Evolutionary conservation across 2,113 vertebrate genomes (phyloP).

Genomic region (Paradoxurus hermaphroditus): DNA sequence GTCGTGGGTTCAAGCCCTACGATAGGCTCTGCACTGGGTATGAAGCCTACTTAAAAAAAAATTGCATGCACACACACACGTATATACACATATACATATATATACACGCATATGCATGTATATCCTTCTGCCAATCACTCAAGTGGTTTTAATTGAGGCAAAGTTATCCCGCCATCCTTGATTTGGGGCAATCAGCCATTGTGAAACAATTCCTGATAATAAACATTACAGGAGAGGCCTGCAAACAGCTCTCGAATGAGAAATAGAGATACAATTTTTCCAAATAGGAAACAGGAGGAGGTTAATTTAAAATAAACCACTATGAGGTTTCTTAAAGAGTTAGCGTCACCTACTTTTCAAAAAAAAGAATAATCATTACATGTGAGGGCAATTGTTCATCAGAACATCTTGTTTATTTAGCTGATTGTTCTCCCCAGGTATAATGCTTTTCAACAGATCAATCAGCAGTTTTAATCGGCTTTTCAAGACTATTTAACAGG

Average conservation of each 20-base stretch:
- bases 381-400: slow-evolving; percentile 38
- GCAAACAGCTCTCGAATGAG: slow-evolving; percentile 77
- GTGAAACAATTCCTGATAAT: slow-evolving; percentile 79
- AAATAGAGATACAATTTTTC: slow-evolving; percentile 71
- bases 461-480: slow-evolving; percentile 40
- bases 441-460: slow-evolving; percentile 49
- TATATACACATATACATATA: too few species aligned
- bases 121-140: slow-evolving; percentile 42
- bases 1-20: too few species aligned
- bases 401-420: slow-evolving; percentile 42
- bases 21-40: too few species aligned
- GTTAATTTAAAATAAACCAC: slow-evolving; percentile 67
- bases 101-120: too few species aligned
- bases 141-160: slow-evolving; percentile 66
- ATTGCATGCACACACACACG: too few species aligned
- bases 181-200: slow-evolving; percentile 79
- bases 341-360: slow-evolving; percentile 64
- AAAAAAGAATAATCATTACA: slow-evolving; percentile 32
- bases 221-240: slow-evolving; percentile 75
- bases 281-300: slow-evolving; percentile 73
- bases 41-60: too few species aligned
- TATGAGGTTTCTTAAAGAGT: slow-evolving; percentile 50
- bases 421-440: slow-evolving; percentile 67
- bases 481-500: slow-evolving; percentile 51
- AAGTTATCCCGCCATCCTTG: slow-evolving; percentile 77